Conservation (phyloP, 2,113 vertebrate genomes). For the Sclerurus mexicanus region DNA sequence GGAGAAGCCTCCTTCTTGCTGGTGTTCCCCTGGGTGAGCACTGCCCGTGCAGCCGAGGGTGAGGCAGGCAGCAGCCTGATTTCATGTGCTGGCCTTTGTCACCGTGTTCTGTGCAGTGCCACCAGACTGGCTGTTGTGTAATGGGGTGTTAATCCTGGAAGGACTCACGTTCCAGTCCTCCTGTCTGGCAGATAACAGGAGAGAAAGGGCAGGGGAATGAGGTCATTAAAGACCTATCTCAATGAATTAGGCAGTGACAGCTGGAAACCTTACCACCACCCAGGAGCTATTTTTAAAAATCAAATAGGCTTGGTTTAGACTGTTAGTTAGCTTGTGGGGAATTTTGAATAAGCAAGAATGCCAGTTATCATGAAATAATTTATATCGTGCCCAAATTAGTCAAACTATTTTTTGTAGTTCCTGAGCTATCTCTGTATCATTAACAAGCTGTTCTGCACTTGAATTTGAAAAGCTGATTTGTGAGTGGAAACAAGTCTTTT, state of each 20-base stretch:
- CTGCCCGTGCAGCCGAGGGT: not conserved
- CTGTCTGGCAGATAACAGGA: not conserved
- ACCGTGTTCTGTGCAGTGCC: fast-evolving
- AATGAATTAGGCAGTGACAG: not conserved
- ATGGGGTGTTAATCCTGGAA: not conserved
- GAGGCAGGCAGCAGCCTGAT: not conserved
- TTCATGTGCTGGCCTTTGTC: not conserved
- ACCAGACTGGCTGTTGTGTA: not conserved
- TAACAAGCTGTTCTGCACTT: not conserved
- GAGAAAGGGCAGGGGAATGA: not conserved
- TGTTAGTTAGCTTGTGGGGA: not conserved
- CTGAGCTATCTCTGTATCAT: not conserved
- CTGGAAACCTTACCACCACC: not conserved
- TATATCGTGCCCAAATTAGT: conserved; percentile 36
- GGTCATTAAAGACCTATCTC: conserved; percentile 4
- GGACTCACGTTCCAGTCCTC: not conserved
- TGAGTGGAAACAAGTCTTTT: not conserved
- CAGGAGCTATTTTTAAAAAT: conserved; percentile 33
- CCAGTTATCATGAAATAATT: conserved; percentile 7
- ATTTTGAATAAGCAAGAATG: conserved; percentile 20
- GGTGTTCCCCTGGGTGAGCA: fast-evolving
- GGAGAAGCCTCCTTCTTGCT: not conserved
- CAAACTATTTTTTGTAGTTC: not conserved
- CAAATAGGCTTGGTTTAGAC: not conserved
- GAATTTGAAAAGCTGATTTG: not conserved